Conservation (phyloP, 2,113 vertebrate species). For the Apodemus sylvaticus region DNA sequence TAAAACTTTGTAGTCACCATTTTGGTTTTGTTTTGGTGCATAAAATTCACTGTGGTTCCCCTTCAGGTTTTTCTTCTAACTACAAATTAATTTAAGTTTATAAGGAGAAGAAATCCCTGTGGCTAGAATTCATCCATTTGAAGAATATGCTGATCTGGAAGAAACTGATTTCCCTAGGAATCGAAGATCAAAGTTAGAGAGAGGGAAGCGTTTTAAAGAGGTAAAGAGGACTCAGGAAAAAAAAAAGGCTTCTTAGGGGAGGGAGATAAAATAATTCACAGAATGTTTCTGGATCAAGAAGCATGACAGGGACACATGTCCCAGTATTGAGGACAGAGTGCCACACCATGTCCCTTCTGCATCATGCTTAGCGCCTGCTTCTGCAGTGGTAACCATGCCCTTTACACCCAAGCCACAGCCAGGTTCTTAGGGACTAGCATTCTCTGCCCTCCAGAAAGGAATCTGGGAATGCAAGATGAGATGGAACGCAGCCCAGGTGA, state of each 20-base stretch:
- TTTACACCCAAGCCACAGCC: neutral
- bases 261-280: neutral
- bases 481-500: fast-evolving
- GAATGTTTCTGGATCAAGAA: neutral
- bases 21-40: neutral
- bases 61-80: neutral
- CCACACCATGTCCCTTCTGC: neutral
- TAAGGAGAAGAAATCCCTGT: neutral
- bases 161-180: neutral
- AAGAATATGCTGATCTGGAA: neutral
- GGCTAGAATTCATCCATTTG: neutral
- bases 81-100: neutral
- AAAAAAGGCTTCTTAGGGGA: neutral
- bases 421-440: neutral
- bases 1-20: neutral
- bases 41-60: neutral
- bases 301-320: neutral
- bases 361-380: neutral
- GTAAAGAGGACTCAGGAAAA: neutral
- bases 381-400: neutral
- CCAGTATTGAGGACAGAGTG: neutral
- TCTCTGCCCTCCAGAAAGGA: neutral
- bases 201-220: neutral
- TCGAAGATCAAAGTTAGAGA: neutral
- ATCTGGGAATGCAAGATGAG: neutral